phyloP scores from a whole-genome alignment of 2,113 vertebrate species.

The Cheirogaleus medius region DNA sequence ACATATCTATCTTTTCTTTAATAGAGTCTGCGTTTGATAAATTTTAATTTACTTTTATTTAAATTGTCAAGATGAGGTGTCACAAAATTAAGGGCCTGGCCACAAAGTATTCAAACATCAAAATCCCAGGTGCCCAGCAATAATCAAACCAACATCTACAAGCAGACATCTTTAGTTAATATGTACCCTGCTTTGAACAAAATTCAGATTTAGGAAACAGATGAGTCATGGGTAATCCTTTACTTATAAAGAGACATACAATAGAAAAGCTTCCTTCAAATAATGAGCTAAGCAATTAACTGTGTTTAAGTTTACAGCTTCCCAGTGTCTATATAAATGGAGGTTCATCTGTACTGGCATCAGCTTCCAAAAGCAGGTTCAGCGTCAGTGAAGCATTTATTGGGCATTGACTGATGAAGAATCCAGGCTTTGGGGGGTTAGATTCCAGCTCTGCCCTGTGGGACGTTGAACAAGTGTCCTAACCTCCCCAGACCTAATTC shows the following conservation, averaged over 20 bases:
- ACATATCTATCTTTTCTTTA: background rate
- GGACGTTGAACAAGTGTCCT: background rate
- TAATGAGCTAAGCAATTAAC: constrained; percentile 38
- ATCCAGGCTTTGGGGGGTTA: background rate
- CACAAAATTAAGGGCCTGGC: background rate
- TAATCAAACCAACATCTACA: constrained; percentile 27
- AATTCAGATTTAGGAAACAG: constrained; percentile 55
- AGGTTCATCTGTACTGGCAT: background rate
- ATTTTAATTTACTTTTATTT: constrained; percentile 38
- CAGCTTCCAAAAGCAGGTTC: background rate
- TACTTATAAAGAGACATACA: constrained; percentile 22
- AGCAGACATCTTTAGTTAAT: constrained; percentile 54
- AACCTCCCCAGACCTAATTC: background rate
- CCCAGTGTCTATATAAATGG: background rate
- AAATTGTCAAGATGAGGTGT: background rate
- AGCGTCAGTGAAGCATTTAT: background rate
- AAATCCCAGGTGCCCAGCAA: background rate
- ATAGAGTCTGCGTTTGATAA: background rate
- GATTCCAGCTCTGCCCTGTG: background rate
- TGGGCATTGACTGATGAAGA: background rate
- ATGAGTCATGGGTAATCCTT: constrained; percentile 42
- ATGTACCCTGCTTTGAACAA: constrained; percentile 45
- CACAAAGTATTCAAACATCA: background rate
- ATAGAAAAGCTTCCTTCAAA: constrained; percentile 41
- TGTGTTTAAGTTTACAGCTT: background rate